Conservation (phyloP, 2,888 invertebrate genomes). For the Orthosia incerta region DNA sequence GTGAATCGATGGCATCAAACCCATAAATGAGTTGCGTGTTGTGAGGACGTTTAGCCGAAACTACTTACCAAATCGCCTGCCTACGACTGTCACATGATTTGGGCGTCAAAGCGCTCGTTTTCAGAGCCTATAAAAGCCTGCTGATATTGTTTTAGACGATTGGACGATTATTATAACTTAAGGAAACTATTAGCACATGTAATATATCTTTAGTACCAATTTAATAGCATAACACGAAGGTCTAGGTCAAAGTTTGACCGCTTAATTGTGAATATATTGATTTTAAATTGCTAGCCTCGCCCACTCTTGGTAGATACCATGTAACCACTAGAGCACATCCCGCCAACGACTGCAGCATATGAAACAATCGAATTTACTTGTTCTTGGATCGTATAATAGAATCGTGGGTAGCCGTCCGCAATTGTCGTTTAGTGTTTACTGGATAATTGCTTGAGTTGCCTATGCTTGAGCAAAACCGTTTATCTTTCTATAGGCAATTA, state of each 20-base stretch:
- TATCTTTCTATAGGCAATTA: slow-evolving; percentile 70
- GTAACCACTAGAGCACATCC: slow-evolving; percentile 71
- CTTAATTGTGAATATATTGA: slow-evolving; percentile 50
- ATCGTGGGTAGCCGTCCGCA: slow-evolving; percentile 71
- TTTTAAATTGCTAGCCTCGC: slow-evolving; percentile 65
- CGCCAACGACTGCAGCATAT: slow-evolving; percentile 64
- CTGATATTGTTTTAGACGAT: slow-evolving; percentile 34
- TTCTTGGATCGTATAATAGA: slow-evolving; percentile 65
- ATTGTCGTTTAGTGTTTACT: slow-evolving; percentile 74
- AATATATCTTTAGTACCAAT: not conserved
- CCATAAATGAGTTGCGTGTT: slow-evolving; percentile 69
- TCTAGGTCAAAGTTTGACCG: slow-evolving; percentile 43
- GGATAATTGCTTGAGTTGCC: slow-evolving; percentile 73
- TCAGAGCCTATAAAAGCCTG: slow-evolving; percentile 48
- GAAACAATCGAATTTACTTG: slow-evolving; percentile 65
- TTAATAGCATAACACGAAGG: not conserved
- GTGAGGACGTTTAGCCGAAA: slow-evolving; percentile 67
- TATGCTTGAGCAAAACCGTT: slow-evolving; percentile 65
- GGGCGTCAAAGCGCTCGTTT: slow-evolving; percentile 63
- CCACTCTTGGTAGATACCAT: slow-evolving; percentile 66
- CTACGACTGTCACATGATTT: slow-evolving; percentile 72
- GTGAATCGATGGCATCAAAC: slow-evolving; percentile 49
- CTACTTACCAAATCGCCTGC: slow-evolving; percentile 69
- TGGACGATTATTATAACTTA: slow-evolving; percentile 24
- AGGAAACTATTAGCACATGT: slow-evolving; percentile 14